Evolutionary conservation across 2,888 invertebrate genomes (phyloP).

Genomic region (Spicauda simplicius): DNA sequence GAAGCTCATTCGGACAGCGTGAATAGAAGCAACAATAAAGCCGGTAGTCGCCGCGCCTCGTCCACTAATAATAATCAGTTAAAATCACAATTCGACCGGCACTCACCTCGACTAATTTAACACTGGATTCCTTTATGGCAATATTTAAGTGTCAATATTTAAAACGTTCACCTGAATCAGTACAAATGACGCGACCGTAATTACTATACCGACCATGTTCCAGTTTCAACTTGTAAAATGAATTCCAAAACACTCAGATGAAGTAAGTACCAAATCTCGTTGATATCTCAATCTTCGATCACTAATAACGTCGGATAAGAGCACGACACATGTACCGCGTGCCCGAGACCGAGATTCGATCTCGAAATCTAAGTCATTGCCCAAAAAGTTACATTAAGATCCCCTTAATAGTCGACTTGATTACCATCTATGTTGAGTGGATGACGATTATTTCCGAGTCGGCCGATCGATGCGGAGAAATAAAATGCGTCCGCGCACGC

Average conservation of each 20-base stretch:
- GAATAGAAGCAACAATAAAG: conserved; percentile 71
- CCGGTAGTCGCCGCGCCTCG: conserved; percentile 62
- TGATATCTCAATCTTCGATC: conserved; percentile 42
- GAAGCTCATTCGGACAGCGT: conserved; percentile 70
- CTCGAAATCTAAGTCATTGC: conserved; percentile 65
- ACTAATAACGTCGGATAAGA: conserved; percentile 42
- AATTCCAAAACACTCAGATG: conserved; percentile 12
- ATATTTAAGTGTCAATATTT: conserved; percentile 17
- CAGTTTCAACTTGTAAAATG: conserved; percentile 20
- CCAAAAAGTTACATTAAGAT: conserved; percentile 77
- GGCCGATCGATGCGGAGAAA: conserved; percentile 76
- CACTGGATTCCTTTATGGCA: conserved; percentile 32
- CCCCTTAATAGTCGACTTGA: conserved; percentile 79
- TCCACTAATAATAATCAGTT: conserved; percentile 69
- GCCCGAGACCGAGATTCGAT: conserved; percentile 53
- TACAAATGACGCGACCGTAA: conserved; percentile 4
- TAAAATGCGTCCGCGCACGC: conserved; percentile 82
- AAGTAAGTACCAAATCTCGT: conserved; percentile 19
- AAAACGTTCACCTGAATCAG: conserved; percentile 5
- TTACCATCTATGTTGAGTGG: conserved; percentile 83
- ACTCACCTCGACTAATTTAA: conserved; percentile 34
- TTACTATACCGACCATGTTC: neutral
- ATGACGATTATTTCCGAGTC: conserved; percentile 81
- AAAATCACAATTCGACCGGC: conserved; percentile 61
- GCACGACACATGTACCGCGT: conserved; percentile 44